Conservation (phyloP, 2,113 vertebrate genomes). For the Cervus canadensis region DNA sequence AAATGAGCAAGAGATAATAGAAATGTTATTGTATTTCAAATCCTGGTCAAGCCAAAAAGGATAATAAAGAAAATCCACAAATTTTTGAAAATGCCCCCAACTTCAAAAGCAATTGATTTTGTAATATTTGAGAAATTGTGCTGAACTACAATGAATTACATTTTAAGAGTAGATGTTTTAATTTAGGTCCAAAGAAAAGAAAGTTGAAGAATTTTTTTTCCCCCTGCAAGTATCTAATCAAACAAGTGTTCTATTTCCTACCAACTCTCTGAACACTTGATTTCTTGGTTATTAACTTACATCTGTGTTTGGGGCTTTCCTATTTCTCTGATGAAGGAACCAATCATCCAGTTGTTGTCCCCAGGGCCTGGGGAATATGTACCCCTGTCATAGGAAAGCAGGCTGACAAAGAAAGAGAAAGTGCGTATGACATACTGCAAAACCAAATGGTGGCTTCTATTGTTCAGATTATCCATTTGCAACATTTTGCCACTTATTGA, state of each 20-base stretch:
- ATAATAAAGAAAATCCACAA: neutral
- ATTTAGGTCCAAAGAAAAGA: neutral
- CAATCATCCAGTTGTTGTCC: neutral
- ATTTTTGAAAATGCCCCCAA: neutral
- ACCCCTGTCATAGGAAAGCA: neutral
- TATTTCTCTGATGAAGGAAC: neutral
- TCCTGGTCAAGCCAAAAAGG: neutral
- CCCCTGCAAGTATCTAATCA: neutral
- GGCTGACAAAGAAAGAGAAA: neutral
- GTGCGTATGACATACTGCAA: accelerated
- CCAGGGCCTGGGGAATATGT: neutral
- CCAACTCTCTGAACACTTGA: neutral
- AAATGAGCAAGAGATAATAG: constrained; percentile 27
- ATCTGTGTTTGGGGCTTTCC: neutral
- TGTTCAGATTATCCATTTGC: neutral
- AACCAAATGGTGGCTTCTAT: neutral
- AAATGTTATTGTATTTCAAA: neutral
- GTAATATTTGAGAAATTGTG: neutral
- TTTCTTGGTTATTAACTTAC: neutral
- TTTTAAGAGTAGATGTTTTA: neutral
- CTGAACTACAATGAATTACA: neutral
- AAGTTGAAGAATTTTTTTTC: neutral
- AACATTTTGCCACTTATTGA: neutral
- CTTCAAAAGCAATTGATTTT: neutral
- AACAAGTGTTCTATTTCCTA: neutral